These are phyloP conservation scores for Serranus cabrilla DNA, from an alignment of 2,797 vertebrate genomes.

Conservation along the genomic window DNA sequence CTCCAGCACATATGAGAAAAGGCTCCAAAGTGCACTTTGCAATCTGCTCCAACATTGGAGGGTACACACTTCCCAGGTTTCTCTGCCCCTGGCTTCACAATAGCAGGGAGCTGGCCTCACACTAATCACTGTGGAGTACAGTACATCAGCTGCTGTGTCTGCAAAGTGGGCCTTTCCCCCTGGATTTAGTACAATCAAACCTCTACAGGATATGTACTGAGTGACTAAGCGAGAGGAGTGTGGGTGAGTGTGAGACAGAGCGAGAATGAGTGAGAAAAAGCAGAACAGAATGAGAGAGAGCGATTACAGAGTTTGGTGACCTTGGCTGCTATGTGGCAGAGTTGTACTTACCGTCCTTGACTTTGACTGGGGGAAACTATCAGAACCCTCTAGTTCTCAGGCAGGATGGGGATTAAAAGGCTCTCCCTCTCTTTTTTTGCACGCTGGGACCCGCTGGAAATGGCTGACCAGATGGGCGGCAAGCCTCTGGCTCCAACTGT, in stretches of 20 bases:
- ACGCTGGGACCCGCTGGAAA: slow-evolving; percentile 64
- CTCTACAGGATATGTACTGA: slow-evolving; percentile 43
- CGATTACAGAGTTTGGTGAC: slow-evolving; percentile 58
- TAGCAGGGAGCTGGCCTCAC: slow-evolving; percentile 48
- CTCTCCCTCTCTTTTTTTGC: slow-evolving; percentile 44
- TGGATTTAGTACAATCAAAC: slow-evolving; percentile 62
- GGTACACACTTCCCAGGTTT: slow-evolving; percentile 35
- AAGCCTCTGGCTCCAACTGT: slow-evolving; percentile 74
- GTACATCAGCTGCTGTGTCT: slow-evolving; percentile 72
- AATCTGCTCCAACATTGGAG: slow-evolving; percentile 56
- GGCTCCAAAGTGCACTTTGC: slow-evolving; percentile 53
- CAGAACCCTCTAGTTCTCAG: slow-evolving; percentile 50
- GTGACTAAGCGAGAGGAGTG: slow-evolving; percentile 32
- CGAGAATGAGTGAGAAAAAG: slow-evolving; percentile 18
- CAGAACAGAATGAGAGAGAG: slow-evolving; percentile 27
- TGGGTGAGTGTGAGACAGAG: slow-evolving; percentile 32
- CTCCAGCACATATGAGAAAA: slow-evolving; percentile 31
- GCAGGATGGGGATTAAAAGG: slow-evolving; percentile 69
- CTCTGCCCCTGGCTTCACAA: slow-evolving; percentile 50
- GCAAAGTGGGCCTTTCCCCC: slow-evolving; percentile 63
- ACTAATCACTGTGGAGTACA: slow-evolving; percentile 74
- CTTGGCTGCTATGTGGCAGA: slow-evolving; percentile 52
- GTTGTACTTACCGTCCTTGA: slow-evolving; percentile 68
- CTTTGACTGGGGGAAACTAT: slow-evolving; percentile 61
- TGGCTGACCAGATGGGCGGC: slow-evolving; percentile 77